Conservation (phyloP, 2,797 vertebrate species). For the Ispidina lecontei region DNA sequence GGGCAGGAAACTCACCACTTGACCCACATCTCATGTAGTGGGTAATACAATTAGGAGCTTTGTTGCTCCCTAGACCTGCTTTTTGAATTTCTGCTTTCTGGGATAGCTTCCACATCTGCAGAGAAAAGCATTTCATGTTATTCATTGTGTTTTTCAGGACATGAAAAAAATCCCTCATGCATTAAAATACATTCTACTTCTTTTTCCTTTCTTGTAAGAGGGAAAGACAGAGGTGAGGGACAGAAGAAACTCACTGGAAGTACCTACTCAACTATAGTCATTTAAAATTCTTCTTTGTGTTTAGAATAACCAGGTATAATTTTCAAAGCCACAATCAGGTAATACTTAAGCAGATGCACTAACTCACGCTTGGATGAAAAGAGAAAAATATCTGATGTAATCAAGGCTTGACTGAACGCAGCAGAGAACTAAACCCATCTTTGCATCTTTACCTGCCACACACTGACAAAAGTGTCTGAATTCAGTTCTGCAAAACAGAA, state of each 20-base stretch:
- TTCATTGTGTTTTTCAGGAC: constrained; percentile 74
- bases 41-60: constrained; percentile 91
- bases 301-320: background rate
- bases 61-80: constrained; percentile 95
- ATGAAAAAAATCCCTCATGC: constrained; percentile 34
- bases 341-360: background rate
- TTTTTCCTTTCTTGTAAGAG: background rate
- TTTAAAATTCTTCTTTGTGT: background rate
- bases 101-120: constrained; percentile 96
- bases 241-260: constrained; percentile 21
- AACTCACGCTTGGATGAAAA: background rate
- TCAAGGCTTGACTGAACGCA: background rate
- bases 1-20: constrained; percentile 91
- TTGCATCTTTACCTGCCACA: background rate
- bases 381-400: background rate
- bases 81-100: constrained; percentile 96
- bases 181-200: constrained; percentile 59
- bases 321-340: background rate
- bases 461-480: background rate
- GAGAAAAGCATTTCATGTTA: constrained; percentile 95
- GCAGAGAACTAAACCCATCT: background rate
- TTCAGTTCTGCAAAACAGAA: constrained; percentile 23
- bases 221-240: constrained; percentile 34
- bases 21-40: constrained; percentile 89
- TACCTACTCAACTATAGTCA: constrained; percentile 15